Percentiles rank a stretch among this genome's conserved stretches.
phyloP scores from a whole-genome alignment of 2,113 vertebrate species.

The Chionodraco myersi region DNA sequence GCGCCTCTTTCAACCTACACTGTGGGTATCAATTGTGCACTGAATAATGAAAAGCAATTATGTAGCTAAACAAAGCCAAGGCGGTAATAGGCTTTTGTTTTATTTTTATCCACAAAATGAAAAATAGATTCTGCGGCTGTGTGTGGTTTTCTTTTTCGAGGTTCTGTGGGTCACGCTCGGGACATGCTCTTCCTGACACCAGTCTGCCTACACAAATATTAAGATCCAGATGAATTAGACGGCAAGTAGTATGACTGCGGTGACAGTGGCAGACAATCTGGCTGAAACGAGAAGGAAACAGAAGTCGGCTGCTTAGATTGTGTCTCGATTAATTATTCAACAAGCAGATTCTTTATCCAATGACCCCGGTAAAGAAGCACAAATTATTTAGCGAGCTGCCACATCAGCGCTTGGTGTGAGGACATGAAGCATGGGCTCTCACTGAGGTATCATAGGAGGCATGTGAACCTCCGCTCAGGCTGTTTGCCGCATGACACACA shows the following conservation, averaged over 20 bases:
- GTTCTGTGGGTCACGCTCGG: conserved; percentile 70
- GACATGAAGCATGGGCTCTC: conserved; percentile 72
- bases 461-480: conserved; percentile 59
- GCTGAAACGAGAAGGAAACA: conserved; percentile 79
- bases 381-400: conserved; percentile 87
- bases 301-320: conserved; percentile 84
- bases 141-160: conserved; percentile 71
- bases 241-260: conserved; percentile 44
- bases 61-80: conserved; percentile 81
- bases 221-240: conserved; percentile 77
- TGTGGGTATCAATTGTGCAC: conserved; percentile 80
- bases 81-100: conserved; percentile 78
- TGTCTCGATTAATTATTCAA: conserved; percentile 86
- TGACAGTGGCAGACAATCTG: conserved; percentile 72
- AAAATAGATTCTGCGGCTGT: conserved; percentile 74
- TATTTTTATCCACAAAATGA: conserved; percentile 77
- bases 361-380: conserved; percentile 85
- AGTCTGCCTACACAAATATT: conserved; percentile 53
- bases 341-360: conserved; percentile 82
- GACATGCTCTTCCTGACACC: conserved; percentile 69
- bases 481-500: conserved; percentile 58
- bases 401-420: conserved; percentile 77
- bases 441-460: conserved; percentile 70
- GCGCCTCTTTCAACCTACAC: conserved; percentile 79
- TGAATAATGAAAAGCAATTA: conserved; percentile 86